Conservation (phyloP, 2,113 vertebrate genomes). For the Hippocampus comes region DNA sequence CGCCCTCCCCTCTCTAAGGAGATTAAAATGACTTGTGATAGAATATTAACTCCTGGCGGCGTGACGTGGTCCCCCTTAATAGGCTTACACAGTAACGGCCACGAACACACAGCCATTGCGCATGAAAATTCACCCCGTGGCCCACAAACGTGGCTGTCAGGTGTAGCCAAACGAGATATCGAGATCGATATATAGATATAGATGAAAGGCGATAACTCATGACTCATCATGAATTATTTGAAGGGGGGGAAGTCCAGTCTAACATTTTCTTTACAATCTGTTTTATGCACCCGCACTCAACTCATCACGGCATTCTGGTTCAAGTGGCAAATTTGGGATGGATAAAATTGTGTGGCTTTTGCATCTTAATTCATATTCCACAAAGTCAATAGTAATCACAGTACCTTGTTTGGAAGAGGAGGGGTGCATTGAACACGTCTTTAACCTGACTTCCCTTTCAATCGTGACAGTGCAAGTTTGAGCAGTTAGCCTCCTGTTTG, state of each 20-base stretch:
- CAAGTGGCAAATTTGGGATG: too few relatives aligned
- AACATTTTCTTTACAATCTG: too few relatives aligned
- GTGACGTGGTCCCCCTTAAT: slow-evolving; percentile 46
- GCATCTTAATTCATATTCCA: too few relatives aligned
- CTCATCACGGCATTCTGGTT: too few relatives aligned
- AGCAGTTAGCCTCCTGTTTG: background rate
- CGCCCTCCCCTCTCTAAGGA: slow-evolving; percentile 41
- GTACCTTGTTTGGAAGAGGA: too few relatives aligned
- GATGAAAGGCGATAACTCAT: too few relatives aligned
- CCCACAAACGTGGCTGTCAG: slow-evolving; percentile 29
- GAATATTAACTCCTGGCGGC: slow-evolving; percentile 59
- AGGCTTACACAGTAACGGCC: slow-evolving; percentile 42
- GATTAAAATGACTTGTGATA: slow-evolving; percentile 70
- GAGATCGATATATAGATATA: too few relatives aligned
- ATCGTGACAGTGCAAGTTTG: slow-evolving; percentile 5
- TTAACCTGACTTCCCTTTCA: background rate
- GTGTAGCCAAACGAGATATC: background rate
- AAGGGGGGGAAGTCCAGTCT: too few relatives aligned
- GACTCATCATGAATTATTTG: slow-evolving; percentile 14
- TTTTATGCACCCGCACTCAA: too few relatives aligned
- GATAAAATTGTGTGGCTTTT: too few relatives aligned
- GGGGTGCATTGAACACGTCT: too few relatives aligned
- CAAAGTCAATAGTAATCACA: too few relatives aligned
- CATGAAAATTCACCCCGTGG: slow-evolving; percentile 16
- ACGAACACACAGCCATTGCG: background rate